Base-by-base conservation (phyloP, 2,888 invertebrate genomes). In the Erebia ligea region DNA sequence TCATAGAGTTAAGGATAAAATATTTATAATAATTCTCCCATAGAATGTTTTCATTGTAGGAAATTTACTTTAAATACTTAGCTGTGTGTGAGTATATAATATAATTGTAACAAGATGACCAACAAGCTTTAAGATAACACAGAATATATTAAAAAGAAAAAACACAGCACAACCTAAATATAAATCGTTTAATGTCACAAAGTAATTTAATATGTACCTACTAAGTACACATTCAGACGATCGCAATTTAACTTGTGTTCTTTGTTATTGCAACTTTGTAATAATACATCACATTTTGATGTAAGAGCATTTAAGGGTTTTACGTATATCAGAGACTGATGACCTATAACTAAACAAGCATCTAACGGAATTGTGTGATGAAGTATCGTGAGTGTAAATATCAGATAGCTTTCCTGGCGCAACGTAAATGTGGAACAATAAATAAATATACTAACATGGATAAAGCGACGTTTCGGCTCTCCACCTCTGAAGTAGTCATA, bases 401-500 rank as follows among this genome's bases (percentile, higher is more conserved):
- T 64, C 25, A 42, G 61, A 67, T 67, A 64, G 52, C 66, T 70
- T 40, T 34, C 17, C 40, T 57, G 64, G 52, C 62, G 56, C 57
- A 70, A 63, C 62, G 56, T 70, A 69, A 65, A 70, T 68, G 57
- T 71, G 65, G 65, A 59, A 71, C 58, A 72, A 73, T 62, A 67
- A 71, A 77, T 77, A 58, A 45, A 67, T 61, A 76, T 82, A 91
- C 92, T 91, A 81, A 93, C 93, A 93, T 92, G 80, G 92, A 89
- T 83, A 93, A 81, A 79, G 91, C 86, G 79, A 92, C 88, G 82
- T 90, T 92, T 75, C 93, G 91, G 84, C 84, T 92, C 76, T 93
- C 93, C 79, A 93, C 81, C 82, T 93, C 93, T 66, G 93, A 91
- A 77, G 92, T 88, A 86, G 87, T 90, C 93, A 93, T 93, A 75